Percentiles rank a stretch among this genome's conserved stretches.
These are phyloP conservation scores for Buphagus erythrorhynchus DNA, from an alignment of 2,797 vertebrate species.

Conservation along the genomic window DNA sequence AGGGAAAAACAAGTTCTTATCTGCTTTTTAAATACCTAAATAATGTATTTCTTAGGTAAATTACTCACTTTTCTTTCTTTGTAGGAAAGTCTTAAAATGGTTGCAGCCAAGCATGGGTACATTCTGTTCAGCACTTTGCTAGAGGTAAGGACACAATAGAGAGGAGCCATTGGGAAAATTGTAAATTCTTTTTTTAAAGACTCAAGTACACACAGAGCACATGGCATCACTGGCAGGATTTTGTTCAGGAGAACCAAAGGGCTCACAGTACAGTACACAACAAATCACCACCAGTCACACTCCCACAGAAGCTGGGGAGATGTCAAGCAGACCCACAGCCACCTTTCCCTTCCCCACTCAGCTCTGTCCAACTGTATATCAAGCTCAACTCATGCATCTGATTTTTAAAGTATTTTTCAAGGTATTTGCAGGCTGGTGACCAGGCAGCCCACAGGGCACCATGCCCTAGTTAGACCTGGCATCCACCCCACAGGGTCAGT, in stretches of 20 bases:
- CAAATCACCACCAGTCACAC: neutral
- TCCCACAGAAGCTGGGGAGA: neutral
- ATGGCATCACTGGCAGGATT: too few species aligned
- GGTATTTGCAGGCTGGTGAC: neutral
- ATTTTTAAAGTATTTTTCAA: neutral
- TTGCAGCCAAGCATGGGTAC: constrained; percentile 83
- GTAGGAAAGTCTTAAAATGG: constrained; percentile 83
- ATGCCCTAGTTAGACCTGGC: neutral
- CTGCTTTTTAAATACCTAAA: neutral
- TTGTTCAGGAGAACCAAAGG: neutral
- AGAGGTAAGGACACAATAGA: constrained; percentile 77
- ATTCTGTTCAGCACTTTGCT: constrained; percentile 85
- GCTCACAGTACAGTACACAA: neutral
- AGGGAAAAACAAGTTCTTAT: neutral
- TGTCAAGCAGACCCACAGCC: neutral
- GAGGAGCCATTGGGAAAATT: neutral
- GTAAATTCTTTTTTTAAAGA: neutral
- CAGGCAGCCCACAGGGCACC: neutral
- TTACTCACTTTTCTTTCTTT: neutral
- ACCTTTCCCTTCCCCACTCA: neutral
- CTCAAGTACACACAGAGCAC: neutral
- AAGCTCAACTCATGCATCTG: neutral
- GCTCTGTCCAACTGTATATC: neutral
- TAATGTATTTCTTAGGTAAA: neutral
- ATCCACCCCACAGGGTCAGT: neutral